Evolutionary conservation across 2,797 vertebrate genomes (phyloP).

Genomic region (Cryptoblepharus egeriae): DNA sequence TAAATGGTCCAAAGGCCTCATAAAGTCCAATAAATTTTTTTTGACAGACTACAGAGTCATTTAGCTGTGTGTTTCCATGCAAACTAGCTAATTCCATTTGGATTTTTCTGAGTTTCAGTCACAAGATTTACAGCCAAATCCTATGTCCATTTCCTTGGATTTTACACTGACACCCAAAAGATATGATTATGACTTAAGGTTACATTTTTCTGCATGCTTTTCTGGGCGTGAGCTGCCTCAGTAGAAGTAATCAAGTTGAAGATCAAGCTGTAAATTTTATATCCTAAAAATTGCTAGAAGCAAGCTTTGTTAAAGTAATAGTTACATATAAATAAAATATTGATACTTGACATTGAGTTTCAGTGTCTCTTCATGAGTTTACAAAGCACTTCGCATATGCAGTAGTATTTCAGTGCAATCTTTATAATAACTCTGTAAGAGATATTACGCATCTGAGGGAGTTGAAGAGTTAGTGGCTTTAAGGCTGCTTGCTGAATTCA

Average conservation of each 20-base stretch:
- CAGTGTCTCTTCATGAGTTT: too few relatives aligned
- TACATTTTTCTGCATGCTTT: not conserved
- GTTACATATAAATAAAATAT: too few relatives aligned
- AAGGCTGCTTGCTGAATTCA: too few relatives aligned
- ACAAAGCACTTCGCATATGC: too few relatives aligned
- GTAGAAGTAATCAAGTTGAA: not conserved
- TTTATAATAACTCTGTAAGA: too few relatives aligned
- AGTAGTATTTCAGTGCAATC: too few relatives aligned
- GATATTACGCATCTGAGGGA: too few relatives aligned
- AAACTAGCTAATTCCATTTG: not conserved
- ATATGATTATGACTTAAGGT: not conserved
- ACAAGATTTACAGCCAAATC: not conserved
- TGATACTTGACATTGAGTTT: too few relatives aligned
- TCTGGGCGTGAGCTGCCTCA: not conserved
- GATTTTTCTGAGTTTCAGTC: not conserved
- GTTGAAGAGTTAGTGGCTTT: too few relatives aligned
- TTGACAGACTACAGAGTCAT: too few relatives aligned
- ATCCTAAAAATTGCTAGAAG: not conserved
- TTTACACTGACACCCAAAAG: not conserved
- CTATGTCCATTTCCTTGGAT: not conserved
- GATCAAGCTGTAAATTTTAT: not conserved
- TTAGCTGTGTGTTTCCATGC: not conserved
- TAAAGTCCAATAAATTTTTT: not conserved
- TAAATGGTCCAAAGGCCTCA: not conserved
- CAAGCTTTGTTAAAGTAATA: not conserved